phyloP scores from a whole-genome alignment of 2,888 invertebrate species.

The Lasioglossum pauxillum region DNA sequence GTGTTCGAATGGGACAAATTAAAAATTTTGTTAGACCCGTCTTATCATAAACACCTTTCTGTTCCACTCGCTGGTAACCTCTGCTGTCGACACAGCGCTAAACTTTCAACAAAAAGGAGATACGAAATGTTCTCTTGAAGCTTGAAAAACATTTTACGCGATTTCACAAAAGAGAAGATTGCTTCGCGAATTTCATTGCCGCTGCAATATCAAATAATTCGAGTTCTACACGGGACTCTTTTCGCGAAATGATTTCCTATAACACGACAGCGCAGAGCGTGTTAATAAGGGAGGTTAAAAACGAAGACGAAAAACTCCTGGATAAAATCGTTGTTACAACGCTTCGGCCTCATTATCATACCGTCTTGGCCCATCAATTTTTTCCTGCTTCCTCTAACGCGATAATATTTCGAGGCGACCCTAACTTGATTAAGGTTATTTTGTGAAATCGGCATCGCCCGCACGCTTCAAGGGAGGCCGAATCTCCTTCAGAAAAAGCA shows the following conservation, averaged over 20 bases:
- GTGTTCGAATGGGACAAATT: neutral
- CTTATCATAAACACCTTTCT: neutral
- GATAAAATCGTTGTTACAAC: conserved; percentile 30
- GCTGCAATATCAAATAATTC: conserved; percentile 1
- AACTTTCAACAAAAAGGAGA: neutral
- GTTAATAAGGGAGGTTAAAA: neutral
- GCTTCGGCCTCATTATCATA: conserved; percentile 27
- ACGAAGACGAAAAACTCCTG: neutral
- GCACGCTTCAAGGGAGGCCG: neutral
- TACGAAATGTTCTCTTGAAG: neutral
- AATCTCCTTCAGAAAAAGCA: conserved; percentile 12
- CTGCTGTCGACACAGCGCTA: neutral
- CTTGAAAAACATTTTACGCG: neutral
- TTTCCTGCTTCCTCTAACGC: conserved; percentile 9
- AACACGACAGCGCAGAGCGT: neutral
- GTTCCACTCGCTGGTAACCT: neutral
- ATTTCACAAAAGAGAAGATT: neutral
- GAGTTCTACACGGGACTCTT: neutral
- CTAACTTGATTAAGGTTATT: conserved; percentile 51
- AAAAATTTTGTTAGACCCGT: neutral
- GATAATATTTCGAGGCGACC: conserved; percentile 33
- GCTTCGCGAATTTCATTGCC: neutral
- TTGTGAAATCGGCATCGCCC: conserved; percentile 39
- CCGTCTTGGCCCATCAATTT: neutral
- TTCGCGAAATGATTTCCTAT: neutral